phyloP scores from a whole-genome alignment of 2,113 vertebrate genomes.

The Addax nasomaculatus region DNA sequence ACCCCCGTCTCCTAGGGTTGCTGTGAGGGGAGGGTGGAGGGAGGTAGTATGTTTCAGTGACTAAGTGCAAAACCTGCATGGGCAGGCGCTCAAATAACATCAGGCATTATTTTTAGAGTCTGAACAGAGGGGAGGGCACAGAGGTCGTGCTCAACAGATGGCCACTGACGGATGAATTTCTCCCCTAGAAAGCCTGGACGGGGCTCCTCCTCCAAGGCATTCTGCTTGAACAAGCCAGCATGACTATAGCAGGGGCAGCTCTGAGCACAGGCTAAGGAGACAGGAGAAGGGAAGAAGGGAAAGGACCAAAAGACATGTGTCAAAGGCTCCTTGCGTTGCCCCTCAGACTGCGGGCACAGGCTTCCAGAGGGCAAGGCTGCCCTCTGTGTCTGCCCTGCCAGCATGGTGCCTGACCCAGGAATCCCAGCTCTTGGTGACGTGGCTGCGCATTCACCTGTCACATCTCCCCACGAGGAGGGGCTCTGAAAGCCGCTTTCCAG shows the following conservation, averaged over 20 bases:
- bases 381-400: accelerated
- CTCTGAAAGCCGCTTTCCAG: not conserved
- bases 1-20: accelerated
- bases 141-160: not conserved
- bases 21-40: not conserved
- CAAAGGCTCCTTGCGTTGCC: accelerated
- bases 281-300: not conserved
- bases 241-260: not conserved
- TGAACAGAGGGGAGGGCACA: not conserved
- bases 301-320: not conserved
- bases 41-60: not conserved
- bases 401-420: accelerated
- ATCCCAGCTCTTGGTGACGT: accelerated
- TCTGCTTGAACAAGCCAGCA: not conserved
- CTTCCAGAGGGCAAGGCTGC: not conserved
- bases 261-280: not conserved
- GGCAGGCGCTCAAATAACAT: not conserved
- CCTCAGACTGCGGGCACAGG: not conserved
- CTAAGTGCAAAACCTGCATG: not conserved
- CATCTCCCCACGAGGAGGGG: accelerated
- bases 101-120: not conserved
- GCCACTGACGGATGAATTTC: not conserved
- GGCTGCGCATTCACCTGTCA: not conserved
- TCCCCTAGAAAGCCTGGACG: not conserved
- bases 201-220: not conserved